These are phyloP conservation scores for Heteronetta atricapilla DNA, from an alignment of 2,113 vertebrate genomes.

Conservation along the genomic window DNA sequence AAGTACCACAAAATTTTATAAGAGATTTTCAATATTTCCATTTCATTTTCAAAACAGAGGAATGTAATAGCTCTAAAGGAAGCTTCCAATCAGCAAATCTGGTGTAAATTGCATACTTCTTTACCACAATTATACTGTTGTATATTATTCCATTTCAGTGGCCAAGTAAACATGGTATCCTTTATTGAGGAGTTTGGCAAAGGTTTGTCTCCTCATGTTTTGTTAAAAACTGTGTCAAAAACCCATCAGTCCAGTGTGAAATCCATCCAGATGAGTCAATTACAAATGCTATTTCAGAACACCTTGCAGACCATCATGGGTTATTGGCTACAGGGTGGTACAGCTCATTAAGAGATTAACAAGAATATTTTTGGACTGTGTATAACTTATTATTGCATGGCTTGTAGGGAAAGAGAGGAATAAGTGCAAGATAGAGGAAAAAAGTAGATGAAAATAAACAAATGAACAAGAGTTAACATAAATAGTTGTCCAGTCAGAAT, in stretches of 20 bases:
- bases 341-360: background rate
- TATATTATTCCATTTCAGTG: background rate
- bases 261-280: background rate
- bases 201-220: background rate
- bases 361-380: background rate
- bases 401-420: background rate
- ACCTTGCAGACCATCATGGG: fast-evolving
- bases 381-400: background rate
- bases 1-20: background rate
- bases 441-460: background rate
- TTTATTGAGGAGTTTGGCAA: background rate
- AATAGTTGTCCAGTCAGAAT: background rate
- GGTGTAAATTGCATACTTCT: background rate
- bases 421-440: background rate
- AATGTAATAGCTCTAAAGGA: conserved; percentile 9
- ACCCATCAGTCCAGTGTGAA: fast-evolving
- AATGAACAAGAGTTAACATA: background rate
- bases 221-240: background rate
- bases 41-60: conserved; percentile 36
- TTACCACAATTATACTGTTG: background rate
- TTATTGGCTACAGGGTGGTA: fast-evolving
- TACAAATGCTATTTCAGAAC: background rate
- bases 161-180: background rate
- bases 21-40: conserved; percentile 8
- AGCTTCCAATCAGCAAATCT: background rate